Evolutionary conservation across 2,797 vertebrate species (phyloP), one percentile per base, ranked within the genome.

Genomic region (Tokudaia tokunoshimensis): DNA sequence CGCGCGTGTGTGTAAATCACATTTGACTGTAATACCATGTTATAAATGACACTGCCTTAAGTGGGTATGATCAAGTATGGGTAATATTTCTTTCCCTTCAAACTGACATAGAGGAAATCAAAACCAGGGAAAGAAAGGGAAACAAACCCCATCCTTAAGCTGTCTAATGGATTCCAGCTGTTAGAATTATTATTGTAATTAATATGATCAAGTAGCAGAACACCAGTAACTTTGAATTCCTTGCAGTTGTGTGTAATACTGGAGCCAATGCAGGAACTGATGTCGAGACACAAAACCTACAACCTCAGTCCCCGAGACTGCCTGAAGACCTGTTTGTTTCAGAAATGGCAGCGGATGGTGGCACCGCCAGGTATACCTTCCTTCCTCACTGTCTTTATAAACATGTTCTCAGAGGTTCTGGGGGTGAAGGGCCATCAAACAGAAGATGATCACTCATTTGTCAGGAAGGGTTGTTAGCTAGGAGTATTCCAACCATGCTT

Each of bases 231-330:
- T 96, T 94, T 96, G 97, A 44, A 55, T 89, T 97, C 94, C 96
- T 98, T 98, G 91, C 99, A 99, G 99, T 99, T 99, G 99, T 99
- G 99, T 99, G 99, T 99, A 98, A 99, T 99, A 98, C 99, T 99
- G 99, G 99, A 99, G 99, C 99, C 99, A 98, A 99, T 99, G 99
- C 99, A 99, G 98, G 99, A 99, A 98, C 99, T 99, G 98, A 99
- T 99, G 99, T 99, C 99, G 86, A 99, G 99, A 98, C 99, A 99
- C 98, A 99, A 99, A 99, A 99, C 99, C 19, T 99, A 99, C 99
- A 99, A 99, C 99, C 99, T 99, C 99, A 99, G 99, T 98, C 99
- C 99, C 13, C 99, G 99, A 96, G 99, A 99, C 98, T 99, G 99
- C 98, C 99, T 99, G 98, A 99, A 99, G 99, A 99, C 99, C 97